Evolutionary conservation across 2,888 invertebrate genomes (phyloP).

Genomic region (Eulithis testata): DNA sequence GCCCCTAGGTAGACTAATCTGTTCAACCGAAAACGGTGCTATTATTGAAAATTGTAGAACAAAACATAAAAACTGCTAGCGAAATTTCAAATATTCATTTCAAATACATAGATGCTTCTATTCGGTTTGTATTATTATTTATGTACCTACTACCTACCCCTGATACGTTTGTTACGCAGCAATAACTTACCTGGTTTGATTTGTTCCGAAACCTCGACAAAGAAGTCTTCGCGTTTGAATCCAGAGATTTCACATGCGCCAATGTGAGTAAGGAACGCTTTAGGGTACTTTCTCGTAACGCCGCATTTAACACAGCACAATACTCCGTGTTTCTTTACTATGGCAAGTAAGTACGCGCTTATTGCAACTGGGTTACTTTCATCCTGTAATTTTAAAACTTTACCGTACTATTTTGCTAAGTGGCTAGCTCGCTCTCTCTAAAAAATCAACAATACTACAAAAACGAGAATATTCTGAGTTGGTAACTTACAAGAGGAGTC

Average conservation of each 20-base stretch:
- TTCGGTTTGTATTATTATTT: too few relatives aligned
- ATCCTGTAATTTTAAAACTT: conserved; percentile 29
- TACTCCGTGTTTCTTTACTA: conserved; percentile 22
- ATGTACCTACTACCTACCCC: not conserved
- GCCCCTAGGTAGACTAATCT: too few relatives aligned
- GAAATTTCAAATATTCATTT: too few relatives aligned
- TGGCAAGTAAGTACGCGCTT: conserved; percentile 22
- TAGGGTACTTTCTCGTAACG: conserved; percentile 21
- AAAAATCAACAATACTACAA: too few relatives aligned
- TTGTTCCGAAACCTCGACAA: conserved; percentile 17
- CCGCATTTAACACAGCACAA: conserved; percentile 36
- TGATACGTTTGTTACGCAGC: not conserved
- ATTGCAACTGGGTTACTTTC: conserved; percentile 22
- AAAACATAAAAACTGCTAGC: too few relatives aligned
- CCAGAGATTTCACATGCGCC: conserved; percentile 30
- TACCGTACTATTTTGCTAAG: not conserved
- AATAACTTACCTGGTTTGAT: conserved; percentile 13
- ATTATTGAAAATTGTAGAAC: too few relatives aligned
- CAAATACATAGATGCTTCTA: too few relatives aligned
- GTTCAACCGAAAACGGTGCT: too few relatives aligned
- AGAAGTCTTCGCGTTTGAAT: conserved; percentile 26
- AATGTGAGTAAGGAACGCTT: conserved; percentile 29
- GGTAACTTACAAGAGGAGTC: conserved; percentile 75
- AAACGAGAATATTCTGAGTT: not conserved
- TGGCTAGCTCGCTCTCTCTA: too few relatives aligned